Percentiles rank a stretch among this genome's conserved stretches.
Evolutionary conservation across 2,113 vertebrate genomes (phyloP).

Genomic region (Galemys pyrenaicus): DNA sequence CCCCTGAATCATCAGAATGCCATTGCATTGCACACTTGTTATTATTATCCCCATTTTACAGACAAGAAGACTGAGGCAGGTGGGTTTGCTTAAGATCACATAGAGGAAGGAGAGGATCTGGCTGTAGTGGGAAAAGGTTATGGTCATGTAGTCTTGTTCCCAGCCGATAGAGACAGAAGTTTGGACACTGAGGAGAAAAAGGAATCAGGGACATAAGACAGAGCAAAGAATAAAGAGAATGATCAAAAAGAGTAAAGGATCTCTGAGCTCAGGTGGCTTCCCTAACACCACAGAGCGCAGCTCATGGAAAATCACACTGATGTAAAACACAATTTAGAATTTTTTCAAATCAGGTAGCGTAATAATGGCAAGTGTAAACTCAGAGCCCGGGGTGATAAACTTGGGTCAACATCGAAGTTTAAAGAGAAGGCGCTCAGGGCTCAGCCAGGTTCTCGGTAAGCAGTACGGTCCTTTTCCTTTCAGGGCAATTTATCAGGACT

Average conservation of each 20-base stretch:
- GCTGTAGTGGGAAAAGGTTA: neutral
- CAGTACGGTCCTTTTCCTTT: constrained; percentile 24
- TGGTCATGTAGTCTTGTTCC: neutral
- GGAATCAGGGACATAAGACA: neutral
- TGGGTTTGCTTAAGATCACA: neutral
- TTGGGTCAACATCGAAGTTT: constrained; percentile 49
- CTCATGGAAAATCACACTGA: neutral
- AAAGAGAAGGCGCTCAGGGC: constrained; percentile 18
- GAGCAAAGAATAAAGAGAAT: constrained; percentile 23
- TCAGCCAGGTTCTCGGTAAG: neutral
- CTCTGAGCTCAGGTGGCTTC: constrained; percentile 43
- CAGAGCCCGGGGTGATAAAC: constrained; percentile 36
- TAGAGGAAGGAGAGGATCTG: neutral
- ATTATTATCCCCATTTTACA: neutral
- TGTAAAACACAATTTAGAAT: constrained; percentile 43
- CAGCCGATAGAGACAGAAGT: neutral
- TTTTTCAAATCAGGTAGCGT: constrained; percentile 15
- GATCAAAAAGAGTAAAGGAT: constrained; percentile 29
- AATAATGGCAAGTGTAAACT: constrained; percentile 10
- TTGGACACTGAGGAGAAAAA: neutral
- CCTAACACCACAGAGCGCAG: neutral
- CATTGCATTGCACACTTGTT: neutral
- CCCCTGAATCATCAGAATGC: neutral
- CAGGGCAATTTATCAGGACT: constrained; percentile 75
- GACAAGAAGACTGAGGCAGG: neutral